Evolutionary conservation across 2,888 invertebrate genomes (phyloP), one percentile per base, ranked within the genome.

Genomic region (Theristus sp.): DNA sequence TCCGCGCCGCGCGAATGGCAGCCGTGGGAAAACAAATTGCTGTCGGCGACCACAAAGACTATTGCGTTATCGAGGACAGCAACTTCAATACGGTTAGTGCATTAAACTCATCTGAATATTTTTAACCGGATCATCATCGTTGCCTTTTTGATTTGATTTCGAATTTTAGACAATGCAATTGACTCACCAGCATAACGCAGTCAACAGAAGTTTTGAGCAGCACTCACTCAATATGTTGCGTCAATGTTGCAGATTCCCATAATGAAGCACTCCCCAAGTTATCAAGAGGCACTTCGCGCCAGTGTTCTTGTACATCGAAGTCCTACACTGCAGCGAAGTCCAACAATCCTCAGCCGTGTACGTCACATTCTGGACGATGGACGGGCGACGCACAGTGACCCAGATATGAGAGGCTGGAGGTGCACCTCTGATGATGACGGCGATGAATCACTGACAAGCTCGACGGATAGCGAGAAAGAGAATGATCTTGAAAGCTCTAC

Each of bases 241-340:
- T 38, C 22, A n/a, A 25, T 57, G 10, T 57, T 17, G 20, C 20
- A 38, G 24, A 26, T 29, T 20, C 13, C 31, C 2, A 1, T 49
- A 17, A n/a, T 62, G 54, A 60, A 56, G 29, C 27, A 31, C 2
- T 62, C 61, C 6, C 26, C 60, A 1, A 62, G 62, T 54, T 63
- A 63, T 28, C 56, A 62, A 38, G 57, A 59, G 30, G 63, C 63
- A 20, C 56, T 63, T 26, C 38, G 29, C 17, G 10, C 26, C 6
- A 13, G n/a, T 25, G 22, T 13, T n/a, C n/a, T n/a, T n/a, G n/a
- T n/a, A n/a, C n/a, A n/a, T n/a, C n/a, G n/a, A n/a, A n/a, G n/a
- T n/a, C n/a, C n/a, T n/a, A n/a, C n/a, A n/a, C 28, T 17, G 30
- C 24, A n/a, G 3, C 24, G 52, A 6, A 25, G 52, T 52, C 24